Evolutionary conservation across 1,140 invertebrate species (phyloP).

Genomic region (Tyrophagus putrescentiae): DNA sequence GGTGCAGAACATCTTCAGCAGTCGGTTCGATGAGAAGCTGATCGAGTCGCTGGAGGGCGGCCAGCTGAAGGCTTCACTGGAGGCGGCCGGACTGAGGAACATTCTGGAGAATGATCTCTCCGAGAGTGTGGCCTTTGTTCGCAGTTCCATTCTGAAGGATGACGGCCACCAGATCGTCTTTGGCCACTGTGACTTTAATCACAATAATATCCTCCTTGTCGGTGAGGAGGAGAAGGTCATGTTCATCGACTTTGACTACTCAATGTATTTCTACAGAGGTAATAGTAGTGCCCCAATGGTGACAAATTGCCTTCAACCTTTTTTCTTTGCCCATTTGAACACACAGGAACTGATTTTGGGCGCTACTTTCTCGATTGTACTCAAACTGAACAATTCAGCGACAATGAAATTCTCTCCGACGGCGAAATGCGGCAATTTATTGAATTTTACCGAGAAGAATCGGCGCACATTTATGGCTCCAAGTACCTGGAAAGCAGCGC

Average conservation of each 20-base stretch:
- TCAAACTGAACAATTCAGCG: neutral
- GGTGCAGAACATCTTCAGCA: neutral
- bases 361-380: neutral
- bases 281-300: neutral
- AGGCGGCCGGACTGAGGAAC: no score
- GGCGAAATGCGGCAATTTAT: neutral
- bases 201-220: neutral
- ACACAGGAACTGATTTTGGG: neutral
- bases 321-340: neutral
- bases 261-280: neutral
- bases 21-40: neutral
- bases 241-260: neutral
- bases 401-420: neutral
- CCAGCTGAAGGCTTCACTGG: no score
- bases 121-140: no score
- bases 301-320: no score
- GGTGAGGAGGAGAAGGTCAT: neutral
- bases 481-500: neutral
- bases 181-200: constrained; percentile 3
- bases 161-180: neutral
- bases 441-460: neutral
- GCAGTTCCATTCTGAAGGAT: neutral
- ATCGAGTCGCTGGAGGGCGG: no score
- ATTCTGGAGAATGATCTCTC: no score
- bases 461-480: neutral